These are phyloP conservation scores for Synergus itoensis DNA, from an alignment of 2,888 invertebrate genomes.

Conservation along the genomic window DNA sequence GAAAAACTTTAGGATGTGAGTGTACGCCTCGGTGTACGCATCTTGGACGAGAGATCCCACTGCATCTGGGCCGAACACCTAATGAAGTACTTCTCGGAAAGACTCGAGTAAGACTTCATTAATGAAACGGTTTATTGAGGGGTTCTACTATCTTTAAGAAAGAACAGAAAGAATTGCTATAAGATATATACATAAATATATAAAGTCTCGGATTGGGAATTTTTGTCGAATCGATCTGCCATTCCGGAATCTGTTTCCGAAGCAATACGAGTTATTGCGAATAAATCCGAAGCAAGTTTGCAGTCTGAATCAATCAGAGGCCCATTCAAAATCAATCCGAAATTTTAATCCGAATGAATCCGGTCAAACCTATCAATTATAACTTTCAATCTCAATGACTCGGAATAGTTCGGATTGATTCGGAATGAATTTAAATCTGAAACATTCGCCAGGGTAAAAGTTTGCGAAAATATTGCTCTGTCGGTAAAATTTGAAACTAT, in stretches of 20 bases:
- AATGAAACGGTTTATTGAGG: constrained; percentile 19
- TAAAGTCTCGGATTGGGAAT: too few relatives aligned
- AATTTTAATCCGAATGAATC: too few relatives aligned
- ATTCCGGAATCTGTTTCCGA: too few relatives aligned
- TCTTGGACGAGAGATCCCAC: constrained; percentile 3
- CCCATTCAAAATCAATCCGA: too few relatives aligned
- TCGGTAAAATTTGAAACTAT: neutral
- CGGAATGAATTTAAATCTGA: too few relatives aligned
- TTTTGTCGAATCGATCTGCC: too few relatives aligned
- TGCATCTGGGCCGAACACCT: constrained; percentile 17
- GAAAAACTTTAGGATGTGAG: constrained; percentile 6
- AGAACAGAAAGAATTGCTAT: neutral
- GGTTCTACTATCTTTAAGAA: constrained; percentile 11
- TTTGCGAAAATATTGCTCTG: neutral
- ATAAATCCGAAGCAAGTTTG: neutral
- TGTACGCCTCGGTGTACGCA: neutral
- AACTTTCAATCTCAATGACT: too few relatives aligned
- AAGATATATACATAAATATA: too few relatives aligned
- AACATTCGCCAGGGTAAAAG: too few relatives aligned
- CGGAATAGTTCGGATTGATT: too few relatives aligned
- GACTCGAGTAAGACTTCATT: constrained; percentile 18
- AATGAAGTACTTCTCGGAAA: constrained; percentile 37
- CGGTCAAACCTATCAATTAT: too few relatives aligned
- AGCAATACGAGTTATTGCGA: neutral
- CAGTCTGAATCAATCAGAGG: too few relatives aligned